phyloP scores from a whole-genome alignment of 2,888 invertebrate genomes.

The Agonum fuliginosum region DNA sequence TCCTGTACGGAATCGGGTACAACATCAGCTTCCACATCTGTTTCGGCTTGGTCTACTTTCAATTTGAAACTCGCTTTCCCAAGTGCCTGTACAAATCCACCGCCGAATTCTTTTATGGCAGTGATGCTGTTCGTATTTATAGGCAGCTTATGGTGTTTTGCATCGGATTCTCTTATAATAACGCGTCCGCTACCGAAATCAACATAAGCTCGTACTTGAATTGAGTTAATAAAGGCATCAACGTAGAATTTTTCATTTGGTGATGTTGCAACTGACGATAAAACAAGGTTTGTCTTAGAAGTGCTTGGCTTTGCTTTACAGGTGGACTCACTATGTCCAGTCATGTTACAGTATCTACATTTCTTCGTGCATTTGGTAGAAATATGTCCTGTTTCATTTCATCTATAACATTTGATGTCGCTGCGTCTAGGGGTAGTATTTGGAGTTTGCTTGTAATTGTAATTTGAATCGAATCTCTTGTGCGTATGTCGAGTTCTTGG shows the following conservation, averaged over 20 bases:
- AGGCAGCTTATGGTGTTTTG: background rate
- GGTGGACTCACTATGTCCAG: background rate
- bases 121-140: background rate
- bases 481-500: too few relatives aligned
- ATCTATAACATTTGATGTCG: background rate
- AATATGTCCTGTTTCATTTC: constrained; percentile 17
- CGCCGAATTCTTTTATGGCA: constrained; percentile 59
- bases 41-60: constrained; percentile 60
- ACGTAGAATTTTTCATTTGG: constrained; percentile 33
- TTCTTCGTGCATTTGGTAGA: background rate
- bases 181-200: constrained; percentile 33
- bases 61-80: constrained; percentile 57
- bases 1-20: constrained; percentile 61
- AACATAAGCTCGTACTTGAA: too few relatives aligned
- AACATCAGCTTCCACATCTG: constrained; percentile 56
- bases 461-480: too few relatives aligned
- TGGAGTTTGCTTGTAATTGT: too few relatives aligned
- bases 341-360: constrained; percentile 14
- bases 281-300: background rate
- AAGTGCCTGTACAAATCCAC: constrained; percentile 57
- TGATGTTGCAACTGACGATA: background rate
- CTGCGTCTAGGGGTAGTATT: too few relatives aligned
- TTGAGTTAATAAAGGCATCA: too few relatives aligned
- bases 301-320: background rate
- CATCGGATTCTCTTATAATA: background rate